Evolutionary conservation across 2,888 invertebrate species (phyloP).

Genomic region (Pilophorus perplexus): DNA sequence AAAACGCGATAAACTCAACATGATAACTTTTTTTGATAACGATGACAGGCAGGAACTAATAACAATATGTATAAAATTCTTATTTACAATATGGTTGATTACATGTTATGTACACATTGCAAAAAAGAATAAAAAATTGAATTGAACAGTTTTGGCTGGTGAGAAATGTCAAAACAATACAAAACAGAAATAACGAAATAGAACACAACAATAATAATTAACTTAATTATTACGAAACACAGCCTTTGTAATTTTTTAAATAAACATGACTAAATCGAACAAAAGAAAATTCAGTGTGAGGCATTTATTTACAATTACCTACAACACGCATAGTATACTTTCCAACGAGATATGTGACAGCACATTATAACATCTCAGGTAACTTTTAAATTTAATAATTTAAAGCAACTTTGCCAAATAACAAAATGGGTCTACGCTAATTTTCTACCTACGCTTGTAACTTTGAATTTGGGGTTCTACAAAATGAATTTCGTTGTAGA

Average conservation of each 20-base stretch:
- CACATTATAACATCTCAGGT: slow-evolving; percentile 2
- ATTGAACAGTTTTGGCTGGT: not conserved
- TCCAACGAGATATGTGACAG: not conserved
- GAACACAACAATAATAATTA: not conserved
- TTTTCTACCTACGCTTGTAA: no score
- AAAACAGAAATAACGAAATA: not conserved
- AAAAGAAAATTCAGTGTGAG: no score
- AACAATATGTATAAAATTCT: slow-evolving; percentile 18
- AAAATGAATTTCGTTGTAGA: no score
- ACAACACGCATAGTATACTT: slow-evolving; percentile 9
- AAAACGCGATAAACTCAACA: slow-evolving; percentile 9
- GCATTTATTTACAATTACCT: no score
- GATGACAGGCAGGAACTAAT: not conserved
- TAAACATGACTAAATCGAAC: no score
- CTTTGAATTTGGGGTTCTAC: no score
- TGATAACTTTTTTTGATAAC: not conserved
- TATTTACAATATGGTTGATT: not conserved
- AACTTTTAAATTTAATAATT: not conserved
- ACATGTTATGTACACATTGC: not conserved
- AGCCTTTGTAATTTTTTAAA: no score
- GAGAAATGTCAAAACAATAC: not conserved
- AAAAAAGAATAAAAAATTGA: not conserved
- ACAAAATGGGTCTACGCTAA: no score
- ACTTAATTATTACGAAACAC: no score
- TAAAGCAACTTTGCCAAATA: not conserved